Conservation (phyloP, 2,797 vertebrate genomes). For the Allobates femoralis region DNA sequence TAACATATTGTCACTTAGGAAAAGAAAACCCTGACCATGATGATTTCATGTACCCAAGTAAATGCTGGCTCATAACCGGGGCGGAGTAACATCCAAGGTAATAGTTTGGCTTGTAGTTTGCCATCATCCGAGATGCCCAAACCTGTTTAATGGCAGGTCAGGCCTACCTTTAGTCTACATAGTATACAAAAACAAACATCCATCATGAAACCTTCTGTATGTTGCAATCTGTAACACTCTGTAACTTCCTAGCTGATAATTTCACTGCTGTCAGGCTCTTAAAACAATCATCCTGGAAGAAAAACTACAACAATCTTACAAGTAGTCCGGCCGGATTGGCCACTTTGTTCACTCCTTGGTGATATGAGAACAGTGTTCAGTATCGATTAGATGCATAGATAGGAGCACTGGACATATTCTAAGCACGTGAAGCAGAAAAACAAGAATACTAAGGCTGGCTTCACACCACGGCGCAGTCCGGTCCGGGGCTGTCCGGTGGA, state of each 20-base stretch:
- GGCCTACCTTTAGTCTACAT: background rate
- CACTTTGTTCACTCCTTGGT: background rate
- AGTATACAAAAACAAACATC: background rate
- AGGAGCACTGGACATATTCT: background rate
- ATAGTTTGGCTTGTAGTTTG: background rate
- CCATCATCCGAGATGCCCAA: background rate
- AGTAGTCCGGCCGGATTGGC: background rate
- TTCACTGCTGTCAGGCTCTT: background rate
- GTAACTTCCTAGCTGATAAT: background rate
- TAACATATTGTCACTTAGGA: background rate
- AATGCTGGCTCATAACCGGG: background rate
- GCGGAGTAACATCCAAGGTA: background rate
- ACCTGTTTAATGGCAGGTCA: background rate
- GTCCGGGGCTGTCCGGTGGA: too few species aligned
- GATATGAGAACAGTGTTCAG: background rate
- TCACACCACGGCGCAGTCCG: too few species aligned
- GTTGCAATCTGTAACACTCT: background rate
- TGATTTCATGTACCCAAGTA: background rate
- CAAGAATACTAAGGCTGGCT: too few species aligned
- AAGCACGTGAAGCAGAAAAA: too few species aligned
- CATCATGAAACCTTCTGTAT: background rate
- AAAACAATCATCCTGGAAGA: background rate
- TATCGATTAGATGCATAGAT: background rate
- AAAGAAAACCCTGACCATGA: background rate
- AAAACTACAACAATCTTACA: background rate